phyloP scores from a whole-genome alignment of 2,797 vertebrate species.

The Crocidura indochinensis region DNA sequence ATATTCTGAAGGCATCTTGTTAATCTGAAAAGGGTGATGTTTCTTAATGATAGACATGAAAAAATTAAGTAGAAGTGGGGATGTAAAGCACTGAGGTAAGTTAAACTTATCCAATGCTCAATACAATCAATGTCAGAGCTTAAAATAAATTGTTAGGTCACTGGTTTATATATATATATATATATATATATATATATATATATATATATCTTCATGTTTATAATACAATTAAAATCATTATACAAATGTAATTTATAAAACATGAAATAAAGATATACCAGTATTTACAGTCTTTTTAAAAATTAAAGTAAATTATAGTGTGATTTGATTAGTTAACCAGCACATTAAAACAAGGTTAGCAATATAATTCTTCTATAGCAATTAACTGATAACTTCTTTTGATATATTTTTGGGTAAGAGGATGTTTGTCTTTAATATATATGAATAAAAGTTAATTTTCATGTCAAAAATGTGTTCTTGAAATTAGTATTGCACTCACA shows the following conservation, averaged over 20 bases:
- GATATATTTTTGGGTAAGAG: background rate
- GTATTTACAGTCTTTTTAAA: background rate
- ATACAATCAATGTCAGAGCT: background rate
- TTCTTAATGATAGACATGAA: slow-evolving; percentile 53
- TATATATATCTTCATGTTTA: background rate
- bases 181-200: background rate
- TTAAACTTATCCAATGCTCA: slow-evolving; percentile 3
- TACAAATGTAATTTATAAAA: slow-evolving; percentile 2
- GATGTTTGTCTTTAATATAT: background rate
- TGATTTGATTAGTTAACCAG: slow-evolving; percentile 18
- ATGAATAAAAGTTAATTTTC: slow-evolving; percentile 39
- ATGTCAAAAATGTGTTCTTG: background rate
- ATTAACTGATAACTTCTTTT: background rate
- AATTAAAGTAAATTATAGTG: slow-evolving; percentile 1
- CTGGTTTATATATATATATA: background rate
- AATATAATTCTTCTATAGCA: background rate
- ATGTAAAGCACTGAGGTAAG: background rate
- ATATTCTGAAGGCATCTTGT: slow-evolving; percentile 29
- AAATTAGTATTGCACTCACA: background rate
- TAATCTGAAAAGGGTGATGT: slow-evolving; percentile 19
- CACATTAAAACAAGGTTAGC: background rate
- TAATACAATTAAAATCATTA: background rate
- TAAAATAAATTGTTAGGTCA: background rate
- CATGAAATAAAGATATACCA: background rate
- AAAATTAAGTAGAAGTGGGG: background rate